These are phyloP conservation scores for Drosophila neonasuta DNA, from an alignment of 2,888 invertebrate genomes.

Conservation along the genomic window DNA sequence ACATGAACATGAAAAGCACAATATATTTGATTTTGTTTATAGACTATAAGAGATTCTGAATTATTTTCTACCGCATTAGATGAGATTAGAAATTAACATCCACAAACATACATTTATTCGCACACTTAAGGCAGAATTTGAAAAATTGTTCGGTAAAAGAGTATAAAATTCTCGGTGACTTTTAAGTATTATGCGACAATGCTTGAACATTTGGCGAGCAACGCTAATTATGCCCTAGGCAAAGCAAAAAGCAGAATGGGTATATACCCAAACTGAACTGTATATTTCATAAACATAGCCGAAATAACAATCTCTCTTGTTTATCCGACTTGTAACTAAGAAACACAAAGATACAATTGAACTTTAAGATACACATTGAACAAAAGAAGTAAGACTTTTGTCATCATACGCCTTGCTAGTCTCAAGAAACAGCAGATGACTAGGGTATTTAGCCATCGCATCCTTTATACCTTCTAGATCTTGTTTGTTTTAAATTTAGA, in stretches of 20 bases:
- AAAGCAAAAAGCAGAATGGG: not conserved
- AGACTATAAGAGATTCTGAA: no score
- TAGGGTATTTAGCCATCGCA: not conserved
- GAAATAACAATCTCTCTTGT: not conserved
- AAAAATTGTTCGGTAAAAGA: not conserved
- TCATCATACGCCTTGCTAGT: not conserved
- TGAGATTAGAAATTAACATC: no score
- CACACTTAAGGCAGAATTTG: not conserved
- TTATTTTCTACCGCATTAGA: no score
- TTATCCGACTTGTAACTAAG: not conserved
- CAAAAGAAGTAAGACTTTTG: not conserved
- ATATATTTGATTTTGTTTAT: no score
- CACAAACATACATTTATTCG: no score
- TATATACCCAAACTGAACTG: not conserved
- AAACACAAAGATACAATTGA: not conserved
- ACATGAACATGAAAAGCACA: no score
- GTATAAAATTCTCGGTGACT: slow-evolving; percentile 15
- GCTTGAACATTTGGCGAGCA: slow-evolving; percentile 38
- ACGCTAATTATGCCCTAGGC: slow-evolving; percentile 1
- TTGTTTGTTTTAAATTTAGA: slow-evolving; percentile 43
- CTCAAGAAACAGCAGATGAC: not conserved
- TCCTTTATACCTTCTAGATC: not conserved
- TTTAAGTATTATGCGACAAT: not conserved
- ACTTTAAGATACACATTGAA: not conserved
- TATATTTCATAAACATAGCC: not conserved